Percentiles rank a stretch among this genome's conserved stretches.
phyloP scores from a whole-genome alignment of 2,797 vertebrate species.

The Sardinella longiceps region DNA sequence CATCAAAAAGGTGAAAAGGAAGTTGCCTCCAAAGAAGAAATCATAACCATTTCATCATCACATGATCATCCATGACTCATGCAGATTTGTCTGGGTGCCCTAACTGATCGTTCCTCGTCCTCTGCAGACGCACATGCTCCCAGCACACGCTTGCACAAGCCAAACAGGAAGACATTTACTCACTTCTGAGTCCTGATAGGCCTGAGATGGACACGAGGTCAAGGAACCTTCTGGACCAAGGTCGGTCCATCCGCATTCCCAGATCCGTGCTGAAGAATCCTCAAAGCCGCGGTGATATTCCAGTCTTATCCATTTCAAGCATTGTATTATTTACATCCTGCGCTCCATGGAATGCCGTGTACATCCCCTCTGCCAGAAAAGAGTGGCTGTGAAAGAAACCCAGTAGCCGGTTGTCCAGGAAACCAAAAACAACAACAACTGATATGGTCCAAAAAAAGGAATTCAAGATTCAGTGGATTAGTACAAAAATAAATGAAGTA shows the following conservation, averaged over 20 bases:
- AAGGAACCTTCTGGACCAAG: neutral
- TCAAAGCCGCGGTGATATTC: conserved; percentile 5
- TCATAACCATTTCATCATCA: conserved; percentile 47
- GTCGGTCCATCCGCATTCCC: neutral
- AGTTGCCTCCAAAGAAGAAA: conserved; percentile 57
- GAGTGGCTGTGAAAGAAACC: neutral
- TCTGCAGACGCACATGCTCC: neutral
- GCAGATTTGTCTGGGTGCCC: conserved; percentile 46
- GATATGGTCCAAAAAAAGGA: conserved; percentile 49
- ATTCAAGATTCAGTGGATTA: conserved; percentile 52
- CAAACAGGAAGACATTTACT: conserved; percentile 74
- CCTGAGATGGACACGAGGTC: conserved; percentile 57
- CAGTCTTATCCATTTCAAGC: conserved; percentile 25
- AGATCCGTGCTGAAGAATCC: neutral
- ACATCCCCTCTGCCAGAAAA: neutral
- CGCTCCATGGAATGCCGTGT: neutral
- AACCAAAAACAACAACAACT: neutral
- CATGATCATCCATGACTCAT: conserved; percentile 62
- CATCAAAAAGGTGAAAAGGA: conserved; percentile 65
- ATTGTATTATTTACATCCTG: neutral
- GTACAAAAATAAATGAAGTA: conserved; percentile 75
- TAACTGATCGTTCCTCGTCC: neutral
- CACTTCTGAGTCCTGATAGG: conserved; percentile 72
- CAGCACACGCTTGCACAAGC: conserved; percentile 19
- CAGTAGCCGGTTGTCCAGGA: neutral